Percentiles rank a stretch among this genome's conserved stretches.
phyloP scores from a whole-genome alignment of 2,113 vertebrate genomes.

The Cebus imitator region DNA sequence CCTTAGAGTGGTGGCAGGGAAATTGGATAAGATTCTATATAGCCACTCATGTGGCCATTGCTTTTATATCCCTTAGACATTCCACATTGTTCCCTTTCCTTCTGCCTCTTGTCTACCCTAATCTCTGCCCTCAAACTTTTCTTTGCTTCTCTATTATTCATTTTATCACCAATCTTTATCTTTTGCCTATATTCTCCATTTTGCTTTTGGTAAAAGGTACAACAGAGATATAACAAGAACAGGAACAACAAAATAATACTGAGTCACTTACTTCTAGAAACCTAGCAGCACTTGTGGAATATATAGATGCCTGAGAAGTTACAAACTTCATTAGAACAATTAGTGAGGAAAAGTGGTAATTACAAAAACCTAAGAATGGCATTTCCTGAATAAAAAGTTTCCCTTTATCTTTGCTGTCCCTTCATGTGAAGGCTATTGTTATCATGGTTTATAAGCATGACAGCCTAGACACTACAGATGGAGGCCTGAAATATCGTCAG shows the following conservation, averaged over 20 bases:
- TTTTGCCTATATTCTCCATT: not conserved
- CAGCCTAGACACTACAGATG: not conserved
- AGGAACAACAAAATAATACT: not conserved
- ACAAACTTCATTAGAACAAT: not conserved
- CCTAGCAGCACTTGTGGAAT: not conserved
- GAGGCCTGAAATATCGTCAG: not conserved
- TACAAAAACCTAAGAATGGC: not conserved
- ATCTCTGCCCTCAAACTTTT: not conserved
- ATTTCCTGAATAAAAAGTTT: not conserved
- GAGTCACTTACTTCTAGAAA: not conserved
- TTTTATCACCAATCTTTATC: not conserved
- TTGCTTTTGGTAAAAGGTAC: not conserved
- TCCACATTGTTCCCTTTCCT: not conserved
- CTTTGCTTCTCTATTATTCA: not conserved
- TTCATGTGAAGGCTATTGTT: not conserved
- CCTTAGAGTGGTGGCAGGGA: not conserved
- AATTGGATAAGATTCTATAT: not conserved
- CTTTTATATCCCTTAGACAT: not conserved
- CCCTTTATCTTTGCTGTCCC: not conserved
- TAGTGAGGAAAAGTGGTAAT: not conserved
- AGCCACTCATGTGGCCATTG: not conserved
- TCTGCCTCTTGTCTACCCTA: not conserved
- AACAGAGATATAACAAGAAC: not conserved
- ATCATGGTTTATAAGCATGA: not conserved
- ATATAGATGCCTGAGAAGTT: not conserved